Base-by-base conservation (phyloP, 2,797 vertebrate species). In the Morelia viridis region DNA sequence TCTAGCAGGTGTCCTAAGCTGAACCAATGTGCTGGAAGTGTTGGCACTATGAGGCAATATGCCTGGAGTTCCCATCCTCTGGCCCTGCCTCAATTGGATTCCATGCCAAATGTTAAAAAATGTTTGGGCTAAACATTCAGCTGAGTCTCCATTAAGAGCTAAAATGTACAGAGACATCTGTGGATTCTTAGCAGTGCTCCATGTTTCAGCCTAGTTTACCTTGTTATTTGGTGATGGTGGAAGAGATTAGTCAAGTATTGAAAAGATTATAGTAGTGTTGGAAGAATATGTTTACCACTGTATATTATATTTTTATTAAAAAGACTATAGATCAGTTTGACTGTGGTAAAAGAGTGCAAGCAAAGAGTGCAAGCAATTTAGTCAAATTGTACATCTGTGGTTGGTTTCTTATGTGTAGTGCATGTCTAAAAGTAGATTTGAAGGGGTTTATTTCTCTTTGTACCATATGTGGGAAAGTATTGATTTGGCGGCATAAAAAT, bases 1-100 rank as follows among this genome's bases (percentile, higher is more conserved):
- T 92, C 87, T 92, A 95, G 95, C 92, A 89, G 87, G 83, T 97
- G 96, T 97, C 97, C 97, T 96, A 62, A 94, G 0, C 0, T 97
- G 97, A 97, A 94, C 97, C 57, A 0, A 65, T 88, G 1, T 0
- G 65, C 68, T 26, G 19, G 92, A 93, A 94, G 93, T 9, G 13
- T 91, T 90, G 87, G 92, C 35, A 6, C 95, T 96, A 80, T 93
- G 92, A 95, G 95, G 94, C 95, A 92, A 95, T 95, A 95, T 97
- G 96, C 95, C 97, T 95, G 95, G 62, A 96, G 95, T 97, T 97
- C 96, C 93, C 93, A 3, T 94, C 94, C 94, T 89, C 92, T 96
- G 96, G 96, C 96, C 89, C 60, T 0, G 90, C 85, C 94, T 94
- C 95, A 96, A 35, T 62, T 94, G 95, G 87, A 95, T 93, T 92